These are phyloP conservation scores for Lasioglossum zephyrum DNA, from an alignment of 2,888 invertebrate species.

Conservation along the genomic window DNA sequence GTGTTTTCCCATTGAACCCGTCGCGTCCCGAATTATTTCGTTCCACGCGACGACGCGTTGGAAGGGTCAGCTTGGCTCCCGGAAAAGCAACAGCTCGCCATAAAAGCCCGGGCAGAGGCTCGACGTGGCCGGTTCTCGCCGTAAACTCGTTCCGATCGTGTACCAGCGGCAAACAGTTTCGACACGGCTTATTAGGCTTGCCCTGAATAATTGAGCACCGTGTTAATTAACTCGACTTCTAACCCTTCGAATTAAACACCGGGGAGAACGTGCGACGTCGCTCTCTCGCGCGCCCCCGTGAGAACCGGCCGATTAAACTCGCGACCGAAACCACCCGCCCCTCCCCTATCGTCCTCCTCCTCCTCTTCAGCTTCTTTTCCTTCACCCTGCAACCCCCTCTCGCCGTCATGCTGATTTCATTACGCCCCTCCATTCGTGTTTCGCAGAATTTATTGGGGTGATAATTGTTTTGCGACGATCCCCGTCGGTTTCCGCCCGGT, in stretches of 20 bases:
- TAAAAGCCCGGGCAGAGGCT: constrained; percentile 33
- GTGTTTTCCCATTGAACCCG: constrained; percentile 1
- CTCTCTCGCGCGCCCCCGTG: constrained; percentile 14
- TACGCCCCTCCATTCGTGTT: neutral
- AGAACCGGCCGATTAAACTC: constrained; percentile 46
- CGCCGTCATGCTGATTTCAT: neutral
- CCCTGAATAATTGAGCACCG: constrained; percentile 61
- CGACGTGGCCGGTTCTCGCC: constrained; percentile 22
- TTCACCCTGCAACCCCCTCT: neutral
- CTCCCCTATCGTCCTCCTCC: neutral
- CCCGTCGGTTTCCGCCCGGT: neutral
- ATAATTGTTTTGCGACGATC: neutral
- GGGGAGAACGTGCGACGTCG: constrained; percentile 30
- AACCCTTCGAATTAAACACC: constrained; percentile 56
- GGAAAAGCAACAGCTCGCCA: constrained; percentile 39
- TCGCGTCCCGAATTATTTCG: constrained; percentile 36
- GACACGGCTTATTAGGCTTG: constrained; percentile 60
- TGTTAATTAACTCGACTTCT: constrained; percentile 68
- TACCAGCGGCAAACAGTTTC: constrained; percentile 57
- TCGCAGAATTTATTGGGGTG: neutral
- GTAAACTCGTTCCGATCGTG: constrained; percentile 55
- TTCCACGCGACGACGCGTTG: constrained; percentile 32
- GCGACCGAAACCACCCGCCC: neutral
- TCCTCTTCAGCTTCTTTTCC: neutral
- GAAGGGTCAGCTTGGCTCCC: constrained; percentile 23